A percentile compares a stretch with the other conserved stretches of the same genome.
Conservation (phyloP, 2,113 vertebrate species). For the Stictonetta naevosa region DNA sequence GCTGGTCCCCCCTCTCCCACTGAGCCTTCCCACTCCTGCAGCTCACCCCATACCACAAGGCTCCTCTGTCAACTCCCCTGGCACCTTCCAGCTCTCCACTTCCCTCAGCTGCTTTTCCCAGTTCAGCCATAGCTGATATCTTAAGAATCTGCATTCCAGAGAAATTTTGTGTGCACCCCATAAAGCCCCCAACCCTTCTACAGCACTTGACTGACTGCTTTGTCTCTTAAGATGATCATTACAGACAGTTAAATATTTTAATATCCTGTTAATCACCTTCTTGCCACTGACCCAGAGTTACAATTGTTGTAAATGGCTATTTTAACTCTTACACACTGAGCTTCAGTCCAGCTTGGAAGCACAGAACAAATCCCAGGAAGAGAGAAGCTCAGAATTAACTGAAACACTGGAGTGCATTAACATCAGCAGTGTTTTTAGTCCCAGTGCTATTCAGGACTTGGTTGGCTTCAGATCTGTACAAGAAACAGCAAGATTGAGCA, state of each 20-base stretch:
- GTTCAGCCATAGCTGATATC: not conserved
- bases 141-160: not conserved
- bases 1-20: not conserved
- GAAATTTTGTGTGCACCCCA: not conserved
- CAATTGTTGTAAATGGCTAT: not conserved
- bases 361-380: not conserved
- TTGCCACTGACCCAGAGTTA: not conserved
- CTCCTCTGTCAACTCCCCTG: not conserved
- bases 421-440: not conserved
- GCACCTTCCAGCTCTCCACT: not conserved
- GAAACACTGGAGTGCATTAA: not conserved
- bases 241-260: not conserved
- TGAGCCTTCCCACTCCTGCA: not conserved
- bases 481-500: not conserved
- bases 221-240: not conserved
- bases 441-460: not conserved
- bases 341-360: not conserved
- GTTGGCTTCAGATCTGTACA: not conserved
- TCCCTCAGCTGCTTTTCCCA: constrained; percentile 6
- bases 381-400: not conserved
- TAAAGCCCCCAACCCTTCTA: not conserved
- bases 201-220: not conserved
- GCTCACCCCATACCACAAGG: not conserved
- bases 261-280: not conserved
- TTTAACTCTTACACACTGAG: not conserved